Evolutionary conservation across 2,888 invertebrate species (phyloP).

Genomic region (Boloria euphrosyne): DNA sequence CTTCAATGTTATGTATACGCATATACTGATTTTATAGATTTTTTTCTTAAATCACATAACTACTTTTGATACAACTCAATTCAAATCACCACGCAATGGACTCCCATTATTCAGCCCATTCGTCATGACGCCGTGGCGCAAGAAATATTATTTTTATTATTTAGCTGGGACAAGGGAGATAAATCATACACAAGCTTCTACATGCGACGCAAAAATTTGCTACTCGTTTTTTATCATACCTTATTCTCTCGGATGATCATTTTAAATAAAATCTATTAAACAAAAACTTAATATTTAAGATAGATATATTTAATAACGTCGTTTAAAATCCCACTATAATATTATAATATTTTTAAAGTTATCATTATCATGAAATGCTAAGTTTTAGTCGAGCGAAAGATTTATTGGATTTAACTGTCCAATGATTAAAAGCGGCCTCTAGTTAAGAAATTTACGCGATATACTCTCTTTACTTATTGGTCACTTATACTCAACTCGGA

Average conservation of each 20-base stretch:
- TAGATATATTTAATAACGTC: too few species aligned
- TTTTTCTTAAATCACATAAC: background rate
- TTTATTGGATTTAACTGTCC: too few species aligned
- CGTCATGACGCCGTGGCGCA: constrained; percentile 15
- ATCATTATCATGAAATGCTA: too few species aligned
- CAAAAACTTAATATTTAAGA: too few species aligned
- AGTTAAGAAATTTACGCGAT: too few species aligned
- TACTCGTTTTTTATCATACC: background rate
- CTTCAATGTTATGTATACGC: background rate
- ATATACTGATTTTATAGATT: too few species aligned
- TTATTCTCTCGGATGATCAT: background rate
- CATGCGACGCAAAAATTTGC: constrained; percentile 12
- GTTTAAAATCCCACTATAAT: too few species aligned
- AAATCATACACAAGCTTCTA: constrained; percentile 6
- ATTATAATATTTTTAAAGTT: too few species aligned
- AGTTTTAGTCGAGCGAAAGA: too few species aligned
- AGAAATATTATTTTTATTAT: constrained; percentile 22
- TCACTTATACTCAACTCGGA: too few species aligned
- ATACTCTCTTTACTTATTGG: too few species aligned
- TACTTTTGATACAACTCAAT: constrained; percentile 2
- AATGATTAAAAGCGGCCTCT: too few species aligned
- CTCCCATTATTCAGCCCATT: constrained; percentile 16
- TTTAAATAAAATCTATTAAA: background rate
- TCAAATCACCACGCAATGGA: constrained; percentile 12
- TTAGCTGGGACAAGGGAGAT: constrained; percentile 7